Conservation (phyloP, 2,797 vertebrate genomes). For the Phrynocephalus guinanensis region DNA sequence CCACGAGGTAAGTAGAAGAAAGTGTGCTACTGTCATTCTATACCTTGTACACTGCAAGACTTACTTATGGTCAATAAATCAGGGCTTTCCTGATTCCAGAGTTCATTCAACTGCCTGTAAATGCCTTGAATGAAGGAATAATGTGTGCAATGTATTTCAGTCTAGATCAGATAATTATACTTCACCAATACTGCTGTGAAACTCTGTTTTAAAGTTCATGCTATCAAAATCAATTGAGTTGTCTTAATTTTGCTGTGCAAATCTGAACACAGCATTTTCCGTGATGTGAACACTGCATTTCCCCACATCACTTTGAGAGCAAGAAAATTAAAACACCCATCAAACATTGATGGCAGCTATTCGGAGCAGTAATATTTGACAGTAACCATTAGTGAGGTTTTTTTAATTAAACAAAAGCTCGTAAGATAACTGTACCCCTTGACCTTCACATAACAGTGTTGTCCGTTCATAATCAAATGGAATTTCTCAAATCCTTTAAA, state of each 20-base stretch:
- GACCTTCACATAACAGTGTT: constrained; percentile 22
- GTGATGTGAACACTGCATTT: constrained; percentile 5
- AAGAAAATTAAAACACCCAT: constrained; percentile 36
- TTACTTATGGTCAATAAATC: neutral
- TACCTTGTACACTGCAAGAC: neutral
- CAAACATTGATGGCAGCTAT: constrained; percentile 46
- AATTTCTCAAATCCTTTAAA: constrained; percentile 19
- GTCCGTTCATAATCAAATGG: constrained; percentile 36
- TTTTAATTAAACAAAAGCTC: constrained; percentile 42
- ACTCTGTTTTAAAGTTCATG: neutral
- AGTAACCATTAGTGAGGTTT: constrained; percentile 34
- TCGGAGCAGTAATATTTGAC: constrained; percentile 41
- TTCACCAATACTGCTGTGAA: neutral
- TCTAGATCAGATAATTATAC: neutral
- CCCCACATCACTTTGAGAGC: constrained; percentile 21
- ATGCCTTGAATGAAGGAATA: neutral
- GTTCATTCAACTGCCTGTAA: neutral
- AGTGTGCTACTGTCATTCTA: neutral
- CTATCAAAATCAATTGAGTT: constrained; percentile 7
- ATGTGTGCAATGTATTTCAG: neutral
- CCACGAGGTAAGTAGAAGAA: neutral
- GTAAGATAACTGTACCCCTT: constrained; percentile 18
- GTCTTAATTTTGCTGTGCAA: neutral
- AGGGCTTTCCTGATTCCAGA: neutral
- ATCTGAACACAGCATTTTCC: constrained; percentile 9